These are phyloP conservation scores for Blastobasis adustella DNA, from an alignment of 2,888 invertebrate genomes.

Conservation along the genomic window DNA sequence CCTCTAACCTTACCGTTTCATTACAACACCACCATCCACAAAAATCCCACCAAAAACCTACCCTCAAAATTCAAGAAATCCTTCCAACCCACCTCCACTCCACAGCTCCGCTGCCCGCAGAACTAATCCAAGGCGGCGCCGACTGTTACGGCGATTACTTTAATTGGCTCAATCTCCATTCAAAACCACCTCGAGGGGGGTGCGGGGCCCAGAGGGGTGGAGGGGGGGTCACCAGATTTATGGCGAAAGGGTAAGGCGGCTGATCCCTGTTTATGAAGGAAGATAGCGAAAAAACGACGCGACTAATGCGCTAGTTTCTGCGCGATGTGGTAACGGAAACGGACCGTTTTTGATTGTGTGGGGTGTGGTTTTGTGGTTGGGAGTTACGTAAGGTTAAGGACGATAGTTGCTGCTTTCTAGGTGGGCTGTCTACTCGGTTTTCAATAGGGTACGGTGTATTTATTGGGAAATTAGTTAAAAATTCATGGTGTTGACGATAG, in stretches of 20 bases:
- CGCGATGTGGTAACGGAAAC: neutral
- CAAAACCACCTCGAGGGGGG: constrained; percentile 69
- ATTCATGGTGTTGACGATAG: too few relatives aligned
- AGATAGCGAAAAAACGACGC: constrained; percentile 57
- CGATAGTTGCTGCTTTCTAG: too few relatives aligned
- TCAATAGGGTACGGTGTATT: too few relatives aligned
- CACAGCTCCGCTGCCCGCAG: constrained; percentile 38
- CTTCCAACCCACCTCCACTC: constrained; percentile 24
- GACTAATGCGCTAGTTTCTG: constrained; percentile 7
- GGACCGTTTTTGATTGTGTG: neutral
- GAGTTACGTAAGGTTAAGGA: neutral
- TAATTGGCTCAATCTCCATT: constrained; percentile 81
- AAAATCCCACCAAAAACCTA: neutral
- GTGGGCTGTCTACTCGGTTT: too few relatives aligned
- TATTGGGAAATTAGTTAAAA: too few relatives aligned
- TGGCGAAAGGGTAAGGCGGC: constrained; percentile 68
- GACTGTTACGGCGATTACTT: constrained; percentile 82
- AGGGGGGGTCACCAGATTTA: constrained; percentile 60
- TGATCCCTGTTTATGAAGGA: constrained; percentile 74
- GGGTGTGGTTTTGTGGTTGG: neutral
- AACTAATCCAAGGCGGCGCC: constrained; percentile 81
- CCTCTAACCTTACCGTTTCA: too few relatives aligned
- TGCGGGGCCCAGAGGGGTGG: constrained; percentile 16
- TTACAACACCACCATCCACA: too few relatives aligned
- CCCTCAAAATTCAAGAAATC: neutral